These are phyloP conservation scores for Anagyrus pseudococci DNA, from an alignment of 2,888 invertebrate species.

Conservation along the genomic window DNA sequence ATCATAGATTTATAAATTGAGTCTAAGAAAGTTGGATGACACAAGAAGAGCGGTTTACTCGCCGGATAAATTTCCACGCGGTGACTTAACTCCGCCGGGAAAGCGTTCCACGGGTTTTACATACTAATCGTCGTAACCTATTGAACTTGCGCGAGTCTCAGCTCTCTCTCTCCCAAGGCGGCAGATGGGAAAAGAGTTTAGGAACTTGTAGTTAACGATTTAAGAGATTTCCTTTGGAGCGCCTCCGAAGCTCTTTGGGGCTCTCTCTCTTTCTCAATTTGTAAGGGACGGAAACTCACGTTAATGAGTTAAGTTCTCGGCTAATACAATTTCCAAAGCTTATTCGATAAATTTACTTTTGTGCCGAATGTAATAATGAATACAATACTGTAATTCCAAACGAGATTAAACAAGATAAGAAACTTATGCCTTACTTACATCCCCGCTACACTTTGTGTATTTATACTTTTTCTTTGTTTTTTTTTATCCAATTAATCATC, in stretches of 20 bases:
- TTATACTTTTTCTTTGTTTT: no score
- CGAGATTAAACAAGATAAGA: no score
- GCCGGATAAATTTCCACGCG: constrained; percentile 43
- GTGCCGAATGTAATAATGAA: no score
- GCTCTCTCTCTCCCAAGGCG: constrained; percentile 28
- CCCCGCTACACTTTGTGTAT: no score
- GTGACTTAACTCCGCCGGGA: constrained; percentile 43
- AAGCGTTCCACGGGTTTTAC: constrained; percentile 44
- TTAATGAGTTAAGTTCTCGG: constrained; percentile 29
- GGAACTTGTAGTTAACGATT: constrained; percentile 34
- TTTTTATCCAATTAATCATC: no score
- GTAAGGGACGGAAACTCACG: constrained; percentile 24
- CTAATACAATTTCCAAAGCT: constrained; percentile 37
- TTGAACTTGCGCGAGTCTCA: constrained; percentile 44
- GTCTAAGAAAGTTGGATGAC: no score
- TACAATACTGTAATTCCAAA: no score
- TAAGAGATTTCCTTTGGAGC: constrained; percentile 33
- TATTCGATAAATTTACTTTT: constrained; percentile 23
- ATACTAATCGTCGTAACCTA: constrained; percentile 50
- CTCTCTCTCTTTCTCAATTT: no score
- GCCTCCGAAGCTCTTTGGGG: constrained; percentile 33
- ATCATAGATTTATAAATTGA: no score
- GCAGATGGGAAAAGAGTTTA: constrained; percentile 26
- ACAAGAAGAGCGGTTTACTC: constrained; percentile 24
- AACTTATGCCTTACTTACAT: no score